Evolutionary conservation across 2,888 invertebrate genomes (phyloP), one percentile per base, ranked within the genome.

Genomic region (Margaritifera margaritifera): DNA sequence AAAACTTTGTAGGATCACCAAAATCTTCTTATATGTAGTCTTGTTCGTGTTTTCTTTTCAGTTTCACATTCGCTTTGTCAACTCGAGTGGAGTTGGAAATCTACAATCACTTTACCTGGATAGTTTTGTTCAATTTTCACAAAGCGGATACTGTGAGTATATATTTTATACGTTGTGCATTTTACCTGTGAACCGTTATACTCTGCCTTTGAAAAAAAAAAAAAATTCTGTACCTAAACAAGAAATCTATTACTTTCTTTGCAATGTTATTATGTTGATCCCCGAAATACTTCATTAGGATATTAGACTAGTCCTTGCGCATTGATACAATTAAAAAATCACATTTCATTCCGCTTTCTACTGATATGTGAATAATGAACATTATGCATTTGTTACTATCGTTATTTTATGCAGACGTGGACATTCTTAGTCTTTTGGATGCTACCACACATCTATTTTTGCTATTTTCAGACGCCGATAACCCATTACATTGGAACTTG

Each of bases 381-480:
- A 42, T 42, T 42, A 42, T 11, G 15, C 11, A 42, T 42, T 2
- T 11, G 15, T 11, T 42, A 42, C 42, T 42, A 0, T 3, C 42
- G 15, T 15, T 42, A 15, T 42, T 42, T 42, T 15, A 42, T 42
- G 2, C 11, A 11, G 42, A 11, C 15, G 15, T 65, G 3, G 64
- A 5, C 18, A 54, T 15, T 54, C 6, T 25, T 25, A 6, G 53
- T 55, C 54, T 24, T 24, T 31, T 50, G 11, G 8, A 18, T 50
- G n/a, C 11, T 20, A n/a, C 51, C 1, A 20, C 51, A 52, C 22
- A n/a, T 15, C 18, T 66, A 24, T 52, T 24, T 65, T 19, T 57
- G 19, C 31, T 15, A 54, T 52, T 77, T 79, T 61, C 70, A 79
- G 79, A 70, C 56, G 74, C 68, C 22, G 71, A 79, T 22, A 79